Percentiles rank a stretch among this genome's conserved stretches.
These are phyloP conservation scores for Lysandra bellargus DNA, from an alignment of 2,888 invertebrate genomes.

Conservation along the genomic window DNA sequence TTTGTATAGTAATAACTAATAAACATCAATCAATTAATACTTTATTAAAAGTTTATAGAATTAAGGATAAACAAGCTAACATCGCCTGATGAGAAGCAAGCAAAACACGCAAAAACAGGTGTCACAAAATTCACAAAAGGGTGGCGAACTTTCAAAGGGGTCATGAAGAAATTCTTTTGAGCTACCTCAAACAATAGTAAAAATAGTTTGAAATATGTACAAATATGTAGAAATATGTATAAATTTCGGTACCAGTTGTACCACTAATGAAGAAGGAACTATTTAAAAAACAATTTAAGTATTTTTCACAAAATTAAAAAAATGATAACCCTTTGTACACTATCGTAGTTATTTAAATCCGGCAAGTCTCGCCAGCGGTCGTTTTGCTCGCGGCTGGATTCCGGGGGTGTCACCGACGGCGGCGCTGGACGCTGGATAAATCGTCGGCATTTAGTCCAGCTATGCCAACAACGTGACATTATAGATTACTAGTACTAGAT, in stretches of 20 bases:
- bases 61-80: too few relatives aligned
- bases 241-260: too few relatives aligned
- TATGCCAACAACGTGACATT: neutral
- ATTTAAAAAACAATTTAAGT: neutral
- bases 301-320: neutral
- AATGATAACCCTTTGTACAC: neutral
- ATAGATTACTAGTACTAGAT: neutral
- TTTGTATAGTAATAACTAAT: neutral
- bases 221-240: too few relatives aligned
- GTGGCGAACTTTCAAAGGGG: too few relatives aligned
- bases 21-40: neutral
- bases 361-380: slow-evolving; percentile 5
- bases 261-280: too few relatives aligned
- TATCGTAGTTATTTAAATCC: slow-evolving; percentile 2
- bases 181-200: too few relatives aligned
- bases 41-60: neutral
- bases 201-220: too few relatives aligned
- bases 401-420: neutral
- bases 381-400: neutral
- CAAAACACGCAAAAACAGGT: too few relatives aligned
- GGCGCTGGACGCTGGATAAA: neutral
- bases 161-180: too few relatives aligned
- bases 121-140: too few relatives aligned
- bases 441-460: neutral
- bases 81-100: too few relatives aligned